Conservation (phyloP, 2,113 vertebrate genomes). For the Gambusia holbrooki region DNA sequence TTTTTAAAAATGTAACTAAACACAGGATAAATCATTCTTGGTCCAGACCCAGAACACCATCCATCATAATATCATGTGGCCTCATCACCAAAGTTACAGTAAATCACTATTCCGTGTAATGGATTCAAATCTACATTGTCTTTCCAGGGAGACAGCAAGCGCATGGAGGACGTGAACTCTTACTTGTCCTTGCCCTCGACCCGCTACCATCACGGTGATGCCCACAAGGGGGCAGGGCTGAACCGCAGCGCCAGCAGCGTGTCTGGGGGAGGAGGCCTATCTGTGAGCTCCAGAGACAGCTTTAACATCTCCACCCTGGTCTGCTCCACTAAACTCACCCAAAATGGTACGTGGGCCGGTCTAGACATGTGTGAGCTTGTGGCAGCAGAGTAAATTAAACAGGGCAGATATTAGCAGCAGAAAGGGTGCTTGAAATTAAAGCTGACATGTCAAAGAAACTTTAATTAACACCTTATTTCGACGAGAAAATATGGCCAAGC, state of each 20-base stretch:
- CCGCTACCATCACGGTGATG: slow-evolving; percentile 81
- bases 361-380: not conserved
- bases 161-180: slow-evolving; percentile 91
- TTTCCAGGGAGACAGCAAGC: slow-evolving; percentile 93
- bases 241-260: slow-evolving; percentile 84
- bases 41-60: not conserved
- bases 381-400: slow-evolving; percentile 15
- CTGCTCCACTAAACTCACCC: slow-evolving; percentile 98
- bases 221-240: slow-evolving; percentile 79
- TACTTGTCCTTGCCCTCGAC: slow-evolving; percentile 88
- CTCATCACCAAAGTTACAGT: not conserved
- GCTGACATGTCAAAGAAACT: slow-evolving; percentile 16
- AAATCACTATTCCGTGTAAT: not conserved
- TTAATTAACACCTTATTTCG: slow-evolving; percentile 50
- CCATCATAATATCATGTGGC: not conserved
- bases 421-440: slow-evolving; percentile 43
- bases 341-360: slow-evolving; percentile 85
- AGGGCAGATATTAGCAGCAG: slow-evolving; percentile 8
- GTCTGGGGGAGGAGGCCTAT: slow-evolving; percentile 82
- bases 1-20: slow-evolving; percentile 8
- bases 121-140: not conserved
- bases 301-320: slow-evolving; percentile 94
- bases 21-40: slow-evolving; percentile 1
- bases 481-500: slow-evolving; percentile 38
- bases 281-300: slow-evolving; percentile 89